These are phyloP conservation scores for Graptemys geographica DNA, from an alignment of 2,797 vertebrate species.

Conservation along the genomic window DNA sequence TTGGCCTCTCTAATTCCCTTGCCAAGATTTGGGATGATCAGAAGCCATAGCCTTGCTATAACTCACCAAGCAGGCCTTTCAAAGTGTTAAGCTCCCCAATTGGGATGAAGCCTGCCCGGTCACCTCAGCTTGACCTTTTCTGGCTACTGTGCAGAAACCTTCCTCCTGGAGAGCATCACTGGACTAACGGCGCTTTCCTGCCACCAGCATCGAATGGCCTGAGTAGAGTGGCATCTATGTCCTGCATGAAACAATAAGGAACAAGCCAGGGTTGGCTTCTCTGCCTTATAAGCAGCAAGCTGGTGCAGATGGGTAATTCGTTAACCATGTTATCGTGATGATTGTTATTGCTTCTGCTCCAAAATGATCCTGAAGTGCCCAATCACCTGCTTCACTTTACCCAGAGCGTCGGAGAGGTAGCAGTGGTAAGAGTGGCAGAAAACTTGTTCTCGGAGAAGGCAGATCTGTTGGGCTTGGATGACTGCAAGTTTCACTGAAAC, in stretches of 20 bases:
- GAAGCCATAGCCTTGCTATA: background rate
- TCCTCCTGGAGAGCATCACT: background rate
- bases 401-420: slow-evolving; percentile 40
- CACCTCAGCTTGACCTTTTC: background rate
- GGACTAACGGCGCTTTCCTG: background rate
- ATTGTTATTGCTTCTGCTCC: slow-evolving; percentile 9
- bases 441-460: slow-evolving; percentile 31
- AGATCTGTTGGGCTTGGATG: background rate
- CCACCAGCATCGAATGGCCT: slow-evolving; percentile 9
- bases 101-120: slow-evolving; percentile 41
- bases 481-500: slow-evolving; percentile 15
- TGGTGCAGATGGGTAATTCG: slow-evolving; percentile 23
- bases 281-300: slow-evolving; percentile 68
- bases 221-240: slow-evolving; percentile 46
- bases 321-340: background rate
- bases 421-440: background rate
- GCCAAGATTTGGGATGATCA: background rate
- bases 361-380: slow-evolving; percentile 27
- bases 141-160: slow-evolving; percentile 16
- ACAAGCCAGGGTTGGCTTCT: slow-evolving; percentile 58
- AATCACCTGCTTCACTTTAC: background rate
- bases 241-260: background rate
- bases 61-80: background rate
- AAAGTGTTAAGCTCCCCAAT: background rate
- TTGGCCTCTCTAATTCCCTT: background rate